Evolutionary conservation across 1,140 invertebrate species (phyloP).

Genomic region (Ridgeia piscesae): DNA sequence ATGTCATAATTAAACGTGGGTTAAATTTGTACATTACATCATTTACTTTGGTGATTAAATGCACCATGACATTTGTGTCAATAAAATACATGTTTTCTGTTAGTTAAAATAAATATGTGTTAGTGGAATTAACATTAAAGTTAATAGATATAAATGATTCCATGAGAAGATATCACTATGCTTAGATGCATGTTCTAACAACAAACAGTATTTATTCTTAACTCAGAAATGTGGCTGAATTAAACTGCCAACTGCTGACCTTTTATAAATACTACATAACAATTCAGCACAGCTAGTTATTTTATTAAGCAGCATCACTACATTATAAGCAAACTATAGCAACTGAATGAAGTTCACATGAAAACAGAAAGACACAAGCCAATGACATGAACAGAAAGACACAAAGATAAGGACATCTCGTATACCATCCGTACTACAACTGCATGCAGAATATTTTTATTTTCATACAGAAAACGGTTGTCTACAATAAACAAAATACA

Average conservation of each 20-base stretch:
- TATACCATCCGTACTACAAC: background rate
- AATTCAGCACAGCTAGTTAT: background rate
- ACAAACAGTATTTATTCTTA: background rate
- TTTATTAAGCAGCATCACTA: slow-evolving; percentile 6
- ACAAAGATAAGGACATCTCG: background rate
- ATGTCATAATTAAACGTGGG: background rate
- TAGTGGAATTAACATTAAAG: background rate
- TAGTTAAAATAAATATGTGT: background rate
- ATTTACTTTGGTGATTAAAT: background rate
- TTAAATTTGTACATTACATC: background rate
- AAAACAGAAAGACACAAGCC: background rate
- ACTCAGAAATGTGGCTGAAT: background rate
- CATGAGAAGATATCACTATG: background rate
- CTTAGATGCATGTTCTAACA: background rate
- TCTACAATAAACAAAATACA: background rate
- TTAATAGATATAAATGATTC: background rate
- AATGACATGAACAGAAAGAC: background rate
- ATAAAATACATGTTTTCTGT: background rate
- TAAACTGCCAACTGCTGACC: background rate
- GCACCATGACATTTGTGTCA: background rate
- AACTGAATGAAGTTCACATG: background rate
- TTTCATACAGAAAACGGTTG: background rate
- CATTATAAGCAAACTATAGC: background rate
- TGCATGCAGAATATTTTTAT: background rate
- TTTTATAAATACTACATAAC: background rate